These are phyloP conservation scores for Nephila pilipes DNA, from an alignment of 1,140 invertebrate species.

Conservation along the genomic window DNA sequence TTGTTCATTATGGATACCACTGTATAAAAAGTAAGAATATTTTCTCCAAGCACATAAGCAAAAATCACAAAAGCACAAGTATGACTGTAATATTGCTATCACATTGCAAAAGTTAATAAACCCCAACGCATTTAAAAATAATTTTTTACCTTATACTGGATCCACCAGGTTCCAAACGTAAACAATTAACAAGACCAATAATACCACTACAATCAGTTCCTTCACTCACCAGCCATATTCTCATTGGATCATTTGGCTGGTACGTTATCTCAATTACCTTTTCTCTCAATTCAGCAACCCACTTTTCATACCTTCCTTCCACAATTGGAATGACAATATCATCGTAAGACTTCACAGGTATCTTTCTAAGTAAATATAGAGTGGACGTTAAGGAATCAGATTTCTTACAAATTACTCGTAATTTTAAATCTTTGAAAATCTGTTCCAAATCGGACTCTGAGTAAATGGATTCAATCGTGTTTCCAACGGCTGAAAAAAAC, in stretches of 20 bases:
- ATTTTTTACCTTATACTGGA: conserved; percentile 84
- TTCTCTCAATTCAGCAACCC: conserved; percentile 87
- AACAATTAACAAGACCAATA: conserved; percentile 93
- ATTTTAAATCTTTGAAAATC: conserved; percentile 74
- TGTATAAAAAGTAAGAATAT: too few species aligned
- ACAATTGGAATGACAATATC: conserved; percentile 81
- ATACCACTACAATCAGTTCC: conserved; percentile 85
- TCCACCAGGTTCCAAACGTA: conserved; percentile 91
- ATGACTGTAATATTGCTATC: too few species aligned
- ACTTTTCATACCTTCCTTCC: conserved; percentile 83
- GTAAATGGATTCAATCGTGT: conserved; percentile 45
- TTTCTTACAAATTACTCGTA: conserved; percentile 79
- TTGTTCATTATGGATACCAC: too few species aligned
- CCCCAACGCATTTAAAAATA: too few species aligned
- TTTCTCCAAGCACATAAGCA: too few species aligned
- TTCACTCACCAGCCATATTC: conserved; percentile 88
- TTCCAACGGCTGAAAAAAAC: conserved; percentile 78
- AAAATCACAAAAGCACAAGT: too few species aligned
- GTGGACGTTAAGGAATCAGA: conserved; percentile 80
- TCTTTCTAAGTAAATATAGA: conserved; percentile 80
- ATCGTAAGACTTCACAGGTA: conserved; percentile 67
- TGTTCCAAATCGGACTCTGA: conserved; percentile 64
- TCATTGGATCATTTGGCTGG: conserved; percentile 81
- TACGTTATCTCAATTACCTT: conserved; percentile 79
- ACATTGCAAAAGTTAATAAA: too few species aligned